phyloP scores from a whole-genome alignment of 2,113 vertebrate species.

The Leucosticte australis region DNA sequence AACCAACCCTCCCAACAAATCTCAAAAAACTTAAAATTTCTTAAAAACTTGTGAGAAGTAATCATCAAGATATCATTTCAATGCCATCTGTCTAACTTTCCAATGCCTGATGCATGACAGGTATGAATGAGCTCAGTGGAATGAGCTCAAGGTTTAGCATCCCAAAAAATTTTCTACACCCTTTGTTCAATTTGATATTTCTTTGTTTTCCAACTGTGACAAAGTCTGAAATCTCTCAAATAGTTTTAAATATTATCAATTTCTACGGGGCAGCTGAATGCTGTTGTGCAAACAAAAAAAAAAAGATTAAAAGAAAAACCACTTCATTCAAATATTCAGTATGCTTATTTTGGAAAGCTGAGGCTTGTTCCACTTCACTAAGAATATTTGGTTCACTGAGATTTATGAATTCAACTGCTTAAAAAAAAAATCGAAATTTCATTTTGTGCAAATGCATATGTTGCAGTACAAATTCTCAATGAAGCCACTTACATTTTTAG shows the following conservation, averaged over 20 bases:
- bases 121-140: neutral
- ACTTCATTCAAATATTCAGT: neutral
- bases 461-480: neutral
- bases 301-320: neutral
- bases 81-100: slow-evolving; percentile 2
- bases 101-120: neutral
- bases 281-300: neutral
- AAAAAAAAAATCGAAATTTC: neutral
- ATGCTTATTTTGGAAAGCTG: neutral
- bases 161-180: neutral
- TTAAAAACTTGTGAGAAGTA: neutral
- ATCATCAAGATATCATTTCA: neutral
- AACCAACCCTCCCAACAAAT: neutral
- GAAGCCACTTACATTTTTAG: neutral
- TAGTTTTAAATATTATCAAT: neutral
- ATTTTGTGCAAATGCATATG: neutral
- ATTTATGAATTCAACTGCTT: neutral
- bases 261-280: neutral
- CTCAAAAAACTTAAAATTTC: neutral
- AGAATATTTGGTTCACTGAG: neutral
- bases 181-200: neutral
- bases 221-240: neutral
- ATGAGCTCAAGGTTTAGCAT: neutral
- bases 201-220: neutral
- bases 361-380: neutral